These are phyloP conservation scores for Actias luna DNA, from an alignment of 2,888 invertebrate genomes.

Conservation along the genomic window DNA sequence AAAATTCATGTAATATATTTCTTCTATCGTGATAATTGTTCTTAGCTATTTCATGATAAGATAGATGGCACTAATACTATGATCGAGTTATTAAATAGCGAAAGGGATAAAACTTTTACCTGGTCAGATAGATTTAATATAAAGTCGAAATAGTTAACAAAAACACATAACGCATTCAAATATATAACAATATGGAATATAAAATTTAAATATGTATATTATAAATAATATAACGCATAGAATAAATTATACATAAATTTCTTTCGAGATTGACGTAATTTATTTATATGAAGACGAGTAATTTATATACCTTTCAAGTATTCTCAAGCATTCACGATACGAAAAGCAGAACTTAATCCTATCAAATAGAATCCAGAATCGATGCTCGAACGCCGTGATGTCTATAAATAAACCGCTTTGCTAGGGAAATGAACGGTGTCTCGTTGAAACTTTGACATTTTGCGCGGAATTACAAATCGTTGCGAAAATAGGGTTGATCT, in stretches of 20 bases:
- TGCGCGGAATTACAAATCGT: slow-evolving; percentile 30
- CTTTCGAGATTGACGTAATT: too few relatives aligned
- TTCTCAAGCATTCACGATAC: neutral
- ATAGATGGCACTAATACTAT: too few relatives aligned
- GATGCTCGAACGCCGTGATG: slow-evolving; percentile 23
- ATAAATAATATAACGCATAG: too few relatives aligned
- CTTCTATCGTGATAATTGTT: too few relatives aligned
- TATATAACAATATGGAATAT: neutral
- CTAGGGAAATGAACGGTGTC: slow-evolving; percentile 31
- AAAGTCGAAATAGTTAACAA: too few relatives aligned
- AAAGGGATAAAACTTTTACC: too few relatives aligned
- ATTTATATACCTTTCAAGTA: neutral
- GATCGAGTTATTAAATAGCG: too few relatives aligned
- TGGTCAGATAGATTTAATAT: too few relatives aligned
- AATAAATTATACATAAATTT: too few relatives aligned
- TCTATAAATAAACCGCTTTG: slow-evolving; percentile 51
- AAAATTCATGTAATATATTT: too few relatives aligned
- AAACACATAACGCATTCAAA: too few relatives aligned
- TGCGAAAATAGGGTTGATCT: slow-evolving; percentile 19
- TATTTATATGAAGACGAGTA: neutral
- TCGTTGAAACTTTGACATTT: slow-evolving; percentile 35
- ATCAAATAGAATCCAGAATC: slow-evolving; percentile 13
- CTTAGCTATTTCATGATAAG: too few relatives aligned
- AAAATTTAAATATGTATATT: neutral
- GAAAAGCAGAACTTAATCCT: slow-evolving; percentile 6